Evolutionary conservation across 2,113 vertebrate genomes (phyloP), one percentile per base, ranked within the genome.

Genomic region (Ramphastos sulfuratus): DNA sequence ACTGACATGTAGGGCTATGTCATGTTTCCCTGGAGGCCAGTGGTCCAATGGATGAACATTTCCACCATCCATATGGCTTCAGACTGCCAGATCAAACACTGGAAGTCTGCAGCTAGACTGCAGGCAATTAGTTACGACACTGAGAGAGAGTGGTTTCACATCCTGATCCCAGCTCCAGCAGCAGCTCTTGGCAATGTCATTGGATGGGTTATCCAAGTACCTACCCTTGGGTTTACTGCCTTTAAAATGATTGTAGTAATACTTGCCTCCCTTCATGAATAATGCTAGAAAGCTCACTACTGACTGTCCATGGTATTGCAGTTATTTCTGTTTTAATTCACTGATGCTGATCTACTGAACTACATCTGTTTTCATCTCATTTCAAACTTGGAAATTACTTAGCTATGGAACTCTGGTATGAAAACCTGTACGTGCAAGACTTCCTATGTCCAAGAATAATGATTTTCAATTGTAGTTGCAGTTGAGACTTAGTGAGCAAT

Each of bases 81-180:
- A 71, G 35, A 21, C 18, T 73, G 28, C 15, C 4, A 5, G 21
- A 69, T 83, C 59, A 83, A 90, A 83, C 3, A 2, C 18, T 77
- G 77, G 30, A 55, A 84, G 13, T n/a, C 39, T 85, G 48, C 63
- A 89, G 76, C 72, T 91, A 85, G 44, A 12, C 44, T 74, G 72
- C 56, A 79, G 70, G 28, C 67, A 0, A 2, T 30, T 28, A 91
- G 23, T 18, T 25, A 28, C 0, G 0, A 10, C 25, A 10, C 37
- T 78, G 66, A 23, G 30, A 64, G 2, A 64, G 6, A n/a, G 28
- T 0, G 4, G 4, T 70, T 7, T 82, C 13, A 27, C 2, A 1
- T 44, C 63, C n/a, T 72, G 21, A 44, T 44, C 25, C 61, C 65
- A 81, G 25, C 30, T 75, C 35, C 48, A 48, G 50, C 7, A 4